Conservation (phyloP, 2,888 invertebrate genomes). For the Drosophila mulleri region DNA sequence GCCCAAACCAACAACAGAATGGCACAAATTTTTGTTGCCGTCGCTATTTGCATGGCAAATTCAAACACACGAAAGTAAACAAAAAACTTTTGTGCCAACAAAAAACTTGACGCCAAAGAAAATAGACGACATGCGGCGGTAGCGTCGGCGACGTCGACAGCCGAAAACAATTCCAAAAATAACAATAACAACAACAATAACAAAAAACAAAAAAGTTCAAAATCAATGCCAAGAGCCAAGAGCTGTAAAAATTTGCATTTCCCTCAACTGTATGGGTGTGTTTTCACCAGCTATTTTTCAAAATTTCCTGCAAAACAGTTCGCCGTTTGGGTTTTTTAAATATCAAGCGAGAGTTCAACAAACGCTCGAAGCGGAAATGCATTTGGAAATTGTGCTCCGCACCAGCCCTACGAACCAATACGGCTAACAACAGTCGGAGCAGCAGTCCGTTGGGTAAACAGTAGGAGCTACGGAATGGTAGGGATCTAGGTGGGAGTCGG, state of each 20-base stretch:
- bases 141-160: neutral
- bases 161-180: slow-evolving; percentile 14
- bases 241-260: slow-evolving; percentile 77
- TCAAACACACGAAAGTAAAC: slow-evolving; percentile 75
- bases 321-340: slow-evolving; percentile 57
- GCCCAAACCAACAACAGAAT: slow-evolving; percentile 26
- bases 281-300: slow-evolving; percentile 7
- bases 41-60: slow-evolving; percentile 74
- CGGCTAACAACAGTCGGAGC: slow-evolving; percentile 43
- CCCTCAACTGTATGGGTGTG: slow-evolving; percentile 52
- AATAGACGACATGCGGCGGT: slow-evolving; percentile 46
- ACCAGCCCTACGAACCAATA: slow-evolving; percentile 29
- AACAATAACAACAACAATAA: slow-evolving; percentile 14
- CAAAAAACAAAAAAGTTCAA: slow-evolving; percentile 58
- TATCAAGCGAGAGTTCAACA: slow-evolving; percentile 65
- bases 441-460: slow-evolving; percentile 63
- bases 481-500: neutral
- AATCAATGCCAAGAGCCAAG: slow-evolving; percentile 77
- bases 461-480: slow-evolving; percentile 4
- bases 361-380: slow-evolving; percentile 74
- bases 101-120: slow-evolving; percentile 61
- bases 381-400: slow-evolving; percentile 60
- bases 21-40: slow-evolving; percentile 53
- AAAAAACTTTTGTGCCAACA: slow-evolving; percentile 69
- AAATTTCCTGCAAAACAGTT: slow-evolving; percentile 56